phyloP scores from a whole-genome alignment of 2,113 vertebrate genomes.

The Equus quagga region DNA sequence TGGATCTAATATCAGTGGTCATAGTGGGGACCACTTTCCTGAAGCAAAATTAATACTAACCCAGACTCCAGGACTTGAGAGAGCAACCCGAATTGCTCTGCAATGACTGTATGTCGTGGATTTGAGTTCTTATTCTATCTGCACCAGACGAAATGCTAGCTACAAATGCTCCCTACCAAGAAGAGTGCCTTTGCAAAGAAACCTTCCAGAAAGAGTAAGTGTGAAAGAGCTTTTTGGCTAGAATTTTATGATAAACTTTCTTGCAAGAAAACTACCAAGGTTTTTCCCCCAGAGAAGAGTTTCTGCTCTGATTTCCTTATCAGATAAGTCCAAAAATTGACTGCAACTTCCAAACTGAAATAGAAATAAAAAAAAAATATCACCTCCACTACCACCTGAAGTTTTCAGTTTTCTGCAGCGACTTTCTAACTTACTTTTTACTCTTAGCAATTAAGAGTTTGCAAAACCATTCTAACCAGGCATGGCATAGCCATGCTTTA shows the following conservation, averaged over 20 bases:
- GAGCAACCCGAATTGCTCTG: not conserved
- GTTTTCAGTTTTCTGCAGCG: not conserved
- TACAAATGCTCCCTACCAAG: not conserved
- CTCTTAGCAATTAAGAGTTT: not conserved
- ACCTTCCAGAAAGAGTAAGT: not conserved
- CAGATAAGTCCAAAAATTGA: not conserved
- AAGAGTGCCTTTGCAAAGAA: not conserved
- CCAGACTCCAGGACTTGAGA: not conserved
- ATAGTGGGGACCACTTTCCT: not conserved
- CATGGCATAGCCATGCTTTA: not conserved
- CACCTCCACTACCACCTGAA: not conserved
- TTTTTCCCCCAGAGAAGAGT: not conserved
- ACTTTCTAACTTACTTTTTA: not conserved
- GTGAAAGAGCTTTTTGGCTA: not conserved
- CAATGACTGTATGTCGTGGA: rapidly evolving
- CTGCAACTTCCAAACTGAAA: not conserved
- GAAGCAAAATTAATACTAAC: not conserved
- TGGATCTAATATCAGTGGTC: not conserved
- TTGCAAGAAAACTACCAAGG: not conserved
- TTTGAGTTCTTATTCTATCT: not conserved
- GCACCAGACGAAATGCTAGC: not conserved
- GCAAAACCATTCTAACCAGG: not conserved
- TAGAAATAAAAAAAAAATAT: not conserved
- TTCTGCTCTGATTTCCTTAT: not conserved
- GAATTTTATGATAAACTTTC: not conserved